Evolutionary conservation across 1,140 invertebrate genomes (phyloP), one percentile per base, ranked within the genome.

Genomic region (Eupristina koningsbergeri): DNA sequence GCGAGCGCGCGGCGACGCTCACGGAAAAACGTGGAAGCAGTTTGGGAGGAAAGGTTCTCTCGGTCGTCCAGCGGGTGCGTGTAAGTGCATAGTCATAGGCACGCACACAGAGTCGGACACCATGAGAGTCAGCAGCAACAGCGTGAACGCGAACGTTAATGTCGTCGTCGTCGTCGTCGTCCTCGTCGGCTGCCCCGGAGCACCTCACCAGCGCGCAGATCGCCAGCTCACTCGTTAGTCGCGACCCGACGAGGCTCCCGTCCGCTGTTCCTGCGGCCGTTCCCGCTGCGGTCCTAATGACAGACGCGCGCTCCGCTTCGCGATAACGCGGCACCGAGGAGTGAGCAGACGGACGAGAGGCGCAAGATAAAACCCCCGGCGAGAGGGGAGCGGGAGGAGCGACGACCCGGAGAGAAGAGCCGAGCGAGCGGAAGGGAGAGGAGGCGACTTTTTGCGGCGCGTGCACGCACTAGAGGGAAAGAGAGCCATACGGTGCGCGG

Each of bases 251-350:
- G n/a, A n/a, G n/a, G 47, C 47, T 50, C 47, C 17, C 15, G 47
- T 9, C 15, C 47, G 13, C 41, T 50, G 15, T 13, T 50, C 47
- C 47, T 50, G 47, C 15, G 47, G 9, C 47, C 1, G 22, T 58
- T 26, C 53, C 53, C 53, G 53, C 26, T 22, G 19, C 2, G 22
- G 22, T 76, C 73, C 78, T 63, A 73, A 83, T 83, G 81, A 83
- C 75, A 78, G 63, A 63, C 58, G 50, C 69, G 34, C 34, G 47
- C 45, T 0, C 76, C 53, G 19, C 26, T 7, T 58, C 53, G 53
- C 31, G 67, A 69, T 29, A n/a, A 41, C 53, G 53, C 17, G 6
- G 36, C 22, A 41, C 3, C 75, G 76, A 34, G 47, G 19, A 67
- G 77, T 45, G 76, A 79, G 76, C 15, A 39, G n/a, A n/a, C n/a